phyloP scores from a whole-genome alignment of 2,113 vertebrate species.

The Pseudonaja textilis region DNA sequence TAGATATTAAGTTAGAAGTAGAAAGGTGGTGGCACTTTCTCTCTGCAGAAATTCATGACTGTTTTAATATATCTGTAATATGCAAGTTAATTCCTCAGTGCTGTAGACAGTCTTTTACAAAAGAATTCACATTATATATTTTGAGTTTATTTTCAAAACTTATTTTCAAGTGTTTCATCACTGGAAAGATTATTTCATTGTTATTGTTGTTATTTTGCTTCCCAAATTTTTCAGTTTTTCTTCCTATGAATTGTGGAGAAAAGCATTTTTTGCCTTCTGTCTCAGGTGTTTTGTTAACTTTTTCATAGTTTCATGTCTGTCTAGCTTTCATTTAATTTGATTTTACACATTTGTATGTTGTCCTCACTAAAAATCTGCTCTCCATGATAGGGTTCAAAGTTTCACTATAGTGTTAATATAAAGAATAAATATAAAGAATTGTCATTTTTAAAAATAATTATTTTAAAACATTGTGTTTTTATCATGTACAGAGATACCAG shows the following conservation, averaged over 20 bases:
- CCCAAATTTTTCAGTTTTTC: neutral
- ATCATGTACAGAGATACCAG: slow-evolving; percentile 66
- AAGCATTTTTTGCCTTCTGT: neutral
- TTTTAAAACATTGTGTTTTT: neutral
- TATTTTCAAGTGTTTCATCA: neutral
- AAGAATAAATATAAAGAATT: neutral
- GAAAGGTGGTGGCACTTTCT: neutral
- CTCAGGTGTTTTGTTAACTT: neutral
- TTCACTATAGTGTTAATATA: slow-evolving; percentile 10
- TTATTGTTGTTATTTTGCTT: neutral
- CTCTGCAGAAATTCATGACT: neutral
- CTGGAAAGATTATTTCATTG: neutral
- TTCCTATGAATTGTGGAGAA: neutral
- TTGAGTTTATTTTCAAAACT: neutral
- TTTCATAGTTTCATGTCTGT: neutral
- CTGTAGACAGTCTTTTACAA: neutral
- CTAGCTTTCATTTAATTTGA: neutral
- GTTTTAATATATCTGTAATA: neutral
- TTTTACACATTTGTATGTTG: neutral
- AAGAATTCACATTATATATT: neutral
- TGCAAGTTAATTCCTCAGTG: neutral
- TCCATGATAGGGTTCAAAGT: neutral
- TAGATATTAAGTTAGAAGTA: neutral
- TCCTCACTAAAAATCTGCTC: neutral
- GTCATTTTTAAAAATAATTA: neutral